phyloP scores from a whole-genome alignment of 2,113 vertebrate species.

The Elephantulus edwardii region DNA sequence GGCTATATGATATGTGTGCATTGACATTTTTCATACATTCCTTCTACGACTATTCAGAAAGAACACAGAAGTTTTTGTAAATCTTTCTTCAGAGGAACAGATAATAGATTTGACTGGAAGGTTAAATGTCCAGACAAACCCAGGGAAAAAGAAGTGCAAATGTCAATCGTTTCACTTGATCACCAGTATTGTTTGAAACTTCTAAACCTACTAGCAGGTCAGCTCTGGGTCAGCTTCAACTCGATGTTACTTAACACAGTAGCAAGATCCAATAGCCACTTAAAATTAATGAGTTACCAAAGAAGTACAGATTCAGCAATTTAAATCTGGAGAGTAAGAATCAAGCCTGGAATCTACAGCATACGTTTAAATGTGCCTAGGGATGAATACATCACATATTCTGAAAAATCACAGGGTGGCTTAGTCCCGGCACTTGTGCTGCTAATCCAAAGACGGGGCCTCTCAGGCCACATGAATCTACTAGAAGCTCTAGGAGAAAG shows the following conservation, averaged over 20 bases:
- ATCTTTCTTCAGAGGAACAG: background rate
- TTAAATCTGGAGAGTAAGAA: constrained; percentile 43
- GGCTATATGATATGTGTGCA: background rate
- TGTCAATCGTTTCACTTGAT: background rate
- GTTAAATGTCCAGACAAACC: background rate
- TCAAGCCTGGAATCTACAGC: constrained; percentile 41
- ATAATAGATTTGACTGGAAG: background rate
- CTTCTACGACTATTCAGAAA: constrained; percentile 14
- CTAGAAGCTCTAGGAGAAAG: too few species aligned
- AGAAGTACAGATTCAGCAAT: constrained; percentile 35
- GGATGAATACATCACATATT: constrained; percentile 72
- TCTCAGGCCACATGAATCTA: too few species aligned
- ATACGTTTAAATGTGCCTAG: constrained; percentile 51
- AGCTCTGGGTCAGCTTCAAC: background rate
- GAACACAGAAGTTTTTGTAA: constrained; percentile 14
- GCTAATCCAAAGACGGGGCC: too few species aligned
- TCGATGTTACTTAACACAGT: constrained; percentile 23
- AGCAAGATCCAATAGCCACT: constrained; percentile 34
- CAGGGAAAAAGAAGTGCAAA: background rate
- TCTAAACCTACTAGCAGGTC: too few species aligned
- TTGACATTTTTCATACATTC: constrained; percentile 6
- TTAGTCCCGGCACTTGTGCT: too few species aligned
- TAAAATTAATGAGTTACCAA: constrained; percentile 66
- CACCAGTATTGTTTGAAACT: background rate
- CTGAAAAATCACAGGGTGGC: constrained; percentile 52